Percentiles rank a stretch among this genome's conserved stretches.
phyloP scores from a whole-genome alignment of 2,797 vertebrate species.

The Heteromormyrus szaboi region DNA sequence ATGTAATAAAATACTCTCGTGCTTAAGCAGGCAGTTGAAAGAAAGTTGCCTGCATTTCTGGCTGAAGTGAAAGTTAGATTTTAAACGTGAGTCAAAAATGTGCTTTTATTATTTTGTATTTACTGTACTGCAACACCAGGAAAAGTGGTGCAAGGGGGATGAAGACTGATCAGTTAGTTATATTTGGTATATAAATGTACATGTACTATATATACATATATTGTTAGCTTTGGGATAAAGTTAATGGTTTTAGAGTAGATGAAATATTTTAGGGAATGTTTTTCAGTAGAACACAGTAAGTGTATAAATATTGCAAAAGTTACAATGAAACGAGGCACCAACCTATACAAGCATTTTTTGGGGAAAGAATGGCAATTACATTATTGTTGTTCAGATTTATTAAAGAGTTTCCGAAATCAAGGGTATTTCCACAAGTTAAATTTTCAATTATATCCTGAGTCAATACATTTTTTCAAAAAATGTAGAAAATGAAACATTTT shows the following conservation, averaged over 20 bases:
- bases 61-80: neutral
- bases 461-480: slow-evolving; percentile 16
- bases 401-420: neutral
- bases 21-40: neutral
- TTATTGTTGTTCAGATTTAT: neutral
- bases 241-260: neutral
- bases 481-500: slow-evolving; percentile 21
- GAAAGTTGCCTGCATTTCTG: neutral
- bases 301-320: neutral
- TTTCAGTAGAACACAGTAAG: neutral
- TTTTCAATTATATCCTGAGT: neutral
- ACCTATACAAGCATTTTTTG: neutral
- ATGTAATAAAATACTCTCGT: neutral
- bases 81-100: neutral
- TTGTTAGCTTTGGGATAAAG: neutral
- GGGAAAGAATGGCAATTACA: neutral
- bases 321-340: neutral
- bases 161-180: neutral
- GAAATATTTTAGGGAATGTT: neutral
- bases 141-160: neutral
- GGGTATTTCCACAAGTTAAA: neutral
- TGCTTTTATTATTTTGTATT: neutral
- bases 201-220: neutral
- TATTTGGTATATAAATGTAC: neutral
- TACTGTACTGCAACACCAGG: neutral